Evolutionary conservation across 2,797 vertebrate species (phyloP), one percentile per base, ranked within the genome.

Genomic region (Tapirus indicus): DNA sequence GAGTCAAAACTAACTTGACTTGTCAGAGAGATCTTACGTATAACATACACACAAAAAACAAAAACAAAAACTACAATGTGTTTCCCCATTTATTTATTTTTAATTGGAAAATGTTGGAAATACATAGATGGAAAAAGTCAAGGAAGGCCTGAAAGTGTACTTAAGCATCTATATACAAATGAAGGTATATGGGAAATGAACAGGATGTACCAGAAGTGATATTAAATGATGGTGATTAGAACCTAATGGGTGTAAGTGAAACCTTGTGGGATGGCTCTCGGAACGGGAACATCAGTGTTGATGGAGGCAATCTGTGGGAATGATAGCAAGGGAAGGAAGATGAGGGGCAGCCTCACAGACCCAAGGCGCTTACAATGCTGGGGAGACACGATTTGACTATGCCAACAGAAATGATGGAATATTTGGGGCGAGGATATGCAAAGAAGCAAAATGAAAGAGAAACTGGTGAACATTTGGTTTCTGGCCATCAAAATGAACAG

Each of bases 181-280:
- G 69, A 84, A 97, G 97, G 93, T 87, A 58, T 60, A 5, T 87
- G 97, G 97, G 92, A 91, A 97, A 89, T 64, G 82, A 84, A 62
- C 90, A 91, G 96, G 88, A 96, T 89, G n/a, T 83, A 93, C 68
- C 92, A 87, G 92, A 91, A 97, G 72, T 49, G 90, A 74, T 77
- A 95, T 71, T 78, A 93, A 72, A 94, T 79, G 92, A 58, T 49
- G 94, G 85, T 94, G 96, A 97, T 95, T 91, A 95, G 92, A 62
- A 91, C 64, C 92, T 96, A 97, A 97, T 95, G 97, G 97, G 64
- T 21, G 6, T 32, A 62, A 69, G 93, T 32, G 88, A 95, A 96
- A 62, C 89, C 97, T 95, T 91, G 95, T 41, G 78, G 93, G 88
- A 83, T 11, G 68, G 90, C 71, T 78, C 92, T 80, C 3, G 0